Evolutionary conservation across 1,140 invertebrate species (phyloP).

Genomic region (Conus ventricosus): DNA sequence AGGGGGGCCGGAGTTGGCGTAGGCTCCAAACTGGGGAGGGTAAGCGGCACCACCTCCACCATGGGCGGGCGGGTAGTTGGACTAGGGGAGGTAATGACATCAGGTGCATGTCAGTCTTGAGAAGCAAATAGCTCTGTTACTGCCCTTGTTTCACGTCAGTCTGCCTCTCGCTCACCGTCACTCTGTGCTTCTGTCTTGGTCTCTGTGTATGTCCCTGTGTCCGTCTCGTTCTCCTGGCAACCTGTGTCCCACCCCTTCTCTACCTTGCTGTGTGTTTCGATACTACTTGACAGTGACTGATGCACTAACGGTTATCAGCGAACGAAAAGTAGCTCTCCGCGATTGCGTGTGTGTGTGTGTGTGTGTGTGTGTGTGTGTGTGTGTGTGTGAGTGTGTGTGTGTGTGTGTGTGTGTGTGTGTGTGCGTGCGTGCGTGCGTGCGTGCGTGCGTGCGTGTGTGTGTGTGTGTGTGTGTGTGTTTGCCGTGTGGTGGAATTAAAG

Average conservation of each 20-base stretch:
- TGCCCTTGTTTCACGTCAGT: too few species aligned
- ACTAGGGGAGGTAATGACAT: background rate
- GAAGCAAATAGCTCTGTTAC: too few species aligned
- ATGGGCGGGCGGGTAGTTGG: constrained; percentile 25
- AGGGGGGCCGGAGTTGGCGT: constrained; percentile 36
- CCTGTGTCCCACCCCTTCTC: too few species aligned
- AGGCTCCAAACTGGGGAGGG: constrained; percentile 11
- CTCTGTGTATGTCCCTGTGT: background rate
- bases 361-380: background rate
- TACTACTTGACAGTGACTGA: too few species aligned
- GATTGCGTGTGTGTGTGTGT: background rate
- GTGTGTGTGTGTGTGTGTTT: too few species aligned
- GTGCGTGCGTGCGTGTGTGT: too few species aligned
- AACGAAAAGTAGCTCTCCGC: background rate
- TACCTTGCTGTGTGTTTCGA: too few species aligned
- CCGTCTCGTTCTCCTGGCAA: background rate
- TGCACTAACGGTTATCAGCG: too few species aligned
- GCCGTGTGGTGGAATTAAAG: too few species aligned
- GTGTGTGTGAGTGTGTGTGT: background rate
- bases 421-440: too few species aligned
- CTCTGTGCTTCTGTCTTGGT: background rate
- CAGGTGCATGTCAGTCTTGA: background rate
- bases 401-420: too few species aligned
- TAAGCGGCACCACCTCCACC: background rate
- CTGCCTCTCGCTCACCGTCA: too few species aligned